Evolutionary conservation across 1,140 invertebrate species (phyloP).

Genomic region (Laupala kohalensis): DNA sequence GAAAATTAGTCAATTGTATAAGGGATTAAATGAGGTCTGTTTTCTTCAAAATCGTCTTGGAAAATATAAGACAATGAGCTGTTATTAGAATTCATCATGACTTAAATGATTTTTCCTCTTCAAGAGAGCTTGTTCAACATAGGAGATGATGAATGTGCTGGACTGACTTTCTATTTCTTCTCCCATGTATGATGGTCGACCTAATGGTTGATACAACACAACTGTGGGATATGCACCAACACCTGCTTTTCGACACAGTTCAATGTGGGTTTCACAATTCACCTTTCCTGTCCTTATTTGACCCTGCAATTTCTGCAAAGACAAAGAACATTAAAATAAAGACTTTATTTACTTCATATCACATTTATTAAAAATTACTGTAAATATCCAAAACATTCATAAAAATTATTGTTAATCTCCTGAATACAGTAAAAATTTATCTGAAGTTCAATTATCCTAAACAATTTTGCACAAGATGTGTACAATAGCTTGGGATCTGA

Average conservation of each 20-base stretch:
- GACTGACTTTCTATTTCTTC: slow-evolving; percentile 10
- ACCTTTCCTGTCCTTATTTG: slow-evolving; percentile 37
- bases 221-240: slow-evolving; percentile 41
- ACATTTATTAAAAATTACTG: too few species aligned
- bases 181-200: background rate
- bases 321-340: slow-evolving; percentile 5
- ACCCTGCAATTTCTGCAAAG: slow-evolving; percentile 35
- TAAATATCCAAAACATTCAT: too few species aligned
- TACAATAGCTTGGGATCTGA: too few species aligned
- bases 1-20: too few species aligned
- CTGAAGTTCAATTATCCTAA: too few species aligned
- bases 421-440: too few species aligned
- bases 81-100: slow-evolving; percentile 11
- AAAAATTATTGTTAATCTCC: too few species aligned
- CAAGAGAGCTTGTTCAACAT: background rate
- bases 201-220: slow-evolving; percentile 21
- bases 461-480: too few species aligned
- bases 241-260: slow-evolving; percentile 32
- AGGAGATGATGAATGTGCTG: slow-evolving; percentile 1
- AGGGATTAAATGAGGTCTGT: too few species aligned
- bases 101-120: background rate
- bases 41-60: too few species aligned
- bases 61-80: too few species aligned
- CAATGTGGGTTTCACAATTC: slow-evolving; percentile 36
- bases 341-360: too few species aligned